These are phyloP conservation scores for Rhinatrema bivittatum DNA, from an alignment of 2,797 vertebrate species.

Conservation along the genomic window DNA sequence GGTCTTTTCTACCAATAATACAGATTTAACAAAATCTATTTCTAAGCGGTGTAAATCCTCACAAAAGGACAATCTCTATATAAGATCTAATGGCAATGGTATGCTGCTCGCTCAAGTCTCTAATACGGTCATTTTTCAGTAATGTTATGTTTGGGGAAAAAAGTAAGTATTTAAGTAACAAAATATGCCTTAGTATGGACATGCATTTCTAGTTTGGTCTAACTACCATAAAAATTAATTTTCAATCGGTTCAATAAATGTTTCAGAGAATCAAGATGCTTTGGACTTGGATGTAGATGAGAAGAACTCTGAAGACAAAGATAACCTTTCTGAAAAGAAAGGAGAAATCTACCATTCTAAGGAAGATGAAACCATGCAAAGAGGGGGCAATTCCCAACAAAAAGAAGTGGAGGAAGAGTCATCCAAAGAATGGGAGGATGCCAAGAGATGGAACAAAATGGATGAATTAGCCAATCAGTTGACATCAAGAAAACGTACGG, in stretches of 20 bases:
- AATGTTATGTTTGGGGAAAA: too few species aligned
- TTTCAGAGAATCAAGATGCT: constrained; percentile 28
- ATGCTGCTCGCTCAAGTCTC: too few species aligned
- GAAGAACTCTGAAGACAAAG: constrained; percentile 33
- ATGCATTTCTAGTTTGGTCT: too few species aligned
- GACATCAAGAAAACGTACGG: constrained; percentile 46
- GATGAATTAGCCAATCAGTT: constrained; percentile 57
- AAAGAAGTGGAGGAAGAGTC: constrained; percentile 38
- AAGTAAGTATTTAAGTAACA: too few species aligned
- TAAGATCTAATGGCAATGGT: too few species aligned
- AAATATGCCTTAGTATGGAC: too few species aligned
- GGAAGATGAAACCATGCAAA: constrained; percentile 8
- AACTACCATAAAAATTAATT: too few species aligned
- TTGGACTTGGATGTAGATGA: constrained; percentile 36
- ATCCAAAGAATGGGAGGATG: constrained; percentile 48
- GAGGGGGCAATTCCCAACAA: constrained; percentile 16
- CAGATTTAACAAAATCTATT: too few species aligned
- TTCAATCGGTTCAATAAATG: constrained; percentile 15
- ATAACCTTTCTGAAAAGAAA: constrained; percentile 24
- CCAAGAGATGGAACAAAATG: constrained; percentile 63
- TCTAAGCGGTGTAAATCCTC: too few species aligned
- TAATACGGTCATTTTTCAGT: too few species aligned
- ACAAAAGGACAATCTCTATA: too few species aligned
- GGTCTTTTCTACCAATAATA: too few species aligned
- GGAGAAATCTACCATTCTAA: constrained; percentile 19